phyloP scores from a whole-genome alignment of 2,888 invertebrate genomes.

The Globia sparganii region DNA sequence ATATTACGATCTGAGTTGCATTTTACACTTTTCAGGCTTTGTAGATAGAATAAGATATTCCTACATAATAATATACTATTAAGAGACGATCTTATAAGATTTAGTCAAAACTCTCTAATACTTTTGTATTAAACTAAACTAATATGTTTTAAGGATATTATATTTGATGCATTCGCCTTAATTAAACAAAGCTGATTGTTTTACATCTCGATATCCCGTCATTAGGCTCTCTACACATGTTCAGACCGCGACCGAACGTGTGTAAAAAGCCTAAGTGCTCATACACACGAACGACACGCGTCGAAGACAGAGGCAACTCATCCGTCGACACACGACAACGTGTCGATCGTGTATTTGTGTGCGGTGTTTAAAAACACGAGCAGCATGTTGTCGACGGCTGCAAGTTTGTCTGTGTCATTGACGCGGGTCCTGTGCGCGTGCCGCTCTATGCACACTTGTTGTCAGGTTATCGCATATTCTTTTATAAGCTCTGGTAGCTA shows the following conservation, averaged over 20 bases:
- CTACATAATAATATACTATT: conserved; percentile 16
- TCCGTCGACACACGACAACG: too few species aligned
- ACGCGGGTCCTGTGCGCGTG: too few species aligned
- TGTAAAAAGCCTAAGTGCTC: background rate
- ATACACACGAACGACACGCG: too few species aligned
- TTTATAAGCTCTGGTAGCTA: conserved; percentile 15
- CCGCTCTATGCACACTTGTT: too few species aligned
- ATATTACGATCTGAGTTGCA: conserved; percentile 46
- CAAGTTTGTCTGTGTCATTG: too few species aligned
- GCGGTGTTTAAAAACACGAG: too few species aligned
- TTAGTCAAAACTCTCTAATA: conserved; percentile 30
- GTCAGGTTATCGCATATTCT: background rate
- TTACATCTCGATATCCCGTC: background rate
- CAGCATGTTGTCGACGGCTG: too few species aligned
- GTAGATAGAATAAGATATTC: conserved; percentile 28
- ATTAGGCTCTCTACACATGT: background rate
- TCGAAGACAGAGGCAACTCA: too few species aligned
- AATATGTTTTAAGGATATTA: conserved; percentile 26
- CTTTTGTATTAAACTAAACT: conserved; percentile 33
- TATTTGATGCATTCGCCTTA: conserved; percentile 11
- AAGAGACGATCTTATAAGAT: conserved; percentile 20
- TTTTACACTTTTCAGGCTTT: conserved; percentile 17
- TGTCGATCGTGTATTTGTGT: too few species aligned
- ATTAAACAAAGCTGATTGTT: conserved; percentile 3
- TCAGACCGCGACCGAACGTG: background rate